Evolutionary conservation across 2,888 invertebrate species (phyloP).

Genomic region (Eremobia ochroleuca): DNA sequence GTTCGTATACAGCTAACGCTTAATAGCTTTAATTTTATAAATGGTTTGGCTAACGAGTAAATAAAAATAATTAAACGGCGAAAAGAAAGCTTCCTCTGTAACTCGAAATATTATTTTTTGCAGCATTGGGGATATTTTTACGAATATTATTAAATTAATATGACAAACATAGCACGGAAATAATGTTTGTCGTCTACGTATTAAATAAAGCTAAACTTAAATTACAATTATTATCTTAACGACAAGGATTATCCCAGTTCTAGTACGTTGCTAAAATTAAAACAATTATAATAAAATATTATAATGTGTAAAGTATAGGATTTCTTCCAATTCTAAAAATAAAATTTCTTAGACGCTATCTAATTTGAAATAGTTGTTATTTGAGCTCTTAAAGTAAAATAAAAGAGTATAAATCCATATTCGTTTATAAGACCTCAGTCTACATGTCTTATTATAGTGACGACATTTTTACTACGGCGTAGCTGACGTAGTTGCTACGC

Average conservation of each 20-base stretch:
- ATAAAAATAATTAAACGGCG: conserved; percentile 9
- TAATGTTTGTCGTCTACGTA: not conserved
- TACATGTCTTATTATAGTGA: not conserved
- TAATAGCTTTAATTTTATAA: conserved; percentile 44
- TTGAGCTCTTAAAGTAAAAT: not conserved
- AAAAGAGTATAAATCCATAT: not conserved
- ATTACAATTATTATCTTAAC: too few species aligned
- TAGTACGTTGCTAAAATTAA: too few species aligned
- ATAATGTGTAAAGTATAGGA: too few species aligned
- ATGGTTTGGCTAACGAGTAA: conserved; percentile 23
- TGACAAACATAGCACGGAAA: too few species aligned
- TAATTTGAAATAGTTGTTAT: not conserved
- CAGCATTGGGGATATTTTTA: not conserved
- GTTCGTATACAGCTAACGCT: not conserved
- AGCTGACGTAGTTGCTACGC: conserved; percentile 21
- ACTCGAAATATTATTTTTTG: not conserved
- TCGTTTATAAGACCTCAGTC: not conserved
- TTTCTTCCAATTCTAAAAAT: not conserved
- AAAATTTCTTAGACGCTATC: not conserved
- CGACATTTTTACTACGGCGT: conserved; percentile 24
- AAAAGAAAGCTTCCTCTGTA: not conserved
- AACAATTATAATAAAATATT: too few species aligned
- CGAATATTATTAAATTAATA: not conserved
- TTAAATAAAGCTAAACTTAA: too few species aligned
- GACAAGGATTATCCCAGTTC: too few species aligned